Evolutionary conservation across 2,888 invertebrate genomes (phyloP), one percentile per base, ranked within the genome.

Genomic region (Drosophila pseudotakahashii): DNA sequence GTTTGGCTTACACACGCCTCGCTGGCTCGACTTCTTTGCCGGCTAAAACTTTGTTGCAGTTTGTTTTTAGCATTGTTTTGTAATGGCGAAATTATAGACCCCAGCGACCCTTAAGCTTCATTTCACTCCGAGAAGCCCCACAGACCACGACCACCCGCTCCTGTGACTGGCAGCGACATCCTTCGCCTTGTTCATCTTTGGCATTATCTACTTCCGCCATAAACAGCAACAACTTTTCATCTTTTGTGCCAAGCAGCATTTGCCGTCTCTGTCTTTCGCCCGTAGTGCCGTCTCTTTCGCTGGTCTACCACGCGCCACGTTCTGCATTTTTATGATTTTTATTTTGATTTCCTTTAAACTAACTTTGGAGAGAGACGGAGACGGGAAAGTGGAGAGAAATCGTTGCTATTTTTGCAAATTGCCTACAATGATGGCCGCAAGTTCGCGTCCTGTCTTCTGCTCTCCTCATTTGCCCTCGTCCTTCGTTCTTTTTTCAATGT

Each of bases 71-170:
- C 80, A 80, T 88, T 84, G 89, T 81, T 81, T 83, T 85, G 88
- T 89, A 88, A 88, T 89, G 87, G 88, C 81, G 77, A 88, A 88
- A 88, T 88, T 88, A 88, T 89, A 88, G 85, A 89, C 86, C 83
- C 76, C 62, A 75, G 73, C 84, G 79, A 82, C 80, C 78, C 80
- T 79, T 83, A 68, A 75, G 77, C 84, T 79, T 78, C 77, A 73
- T 76, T 79, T 77, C 79, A 75, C 68, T 53, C 57, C 48, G 68
- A 57, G 19, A 42, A 32, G 2, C 13, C n/a, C 10, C 48, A 13
- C 37, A 45, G 45, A 47, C n/a, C 37, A 36, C 13, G 52, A 13
- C 45, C 19, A 37, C 48, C 62, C 41, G 47, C 30, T 47, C 36
- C 37, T 52, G 39, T 59, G 58, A 59, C 45, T 55, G 26, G 72